Evolutionary conservation across 2,113 vertebrate genomes (phyloP), one percentile per base, ranked within the genome.

Genomic region (Siphamia tubifer): DNA sequence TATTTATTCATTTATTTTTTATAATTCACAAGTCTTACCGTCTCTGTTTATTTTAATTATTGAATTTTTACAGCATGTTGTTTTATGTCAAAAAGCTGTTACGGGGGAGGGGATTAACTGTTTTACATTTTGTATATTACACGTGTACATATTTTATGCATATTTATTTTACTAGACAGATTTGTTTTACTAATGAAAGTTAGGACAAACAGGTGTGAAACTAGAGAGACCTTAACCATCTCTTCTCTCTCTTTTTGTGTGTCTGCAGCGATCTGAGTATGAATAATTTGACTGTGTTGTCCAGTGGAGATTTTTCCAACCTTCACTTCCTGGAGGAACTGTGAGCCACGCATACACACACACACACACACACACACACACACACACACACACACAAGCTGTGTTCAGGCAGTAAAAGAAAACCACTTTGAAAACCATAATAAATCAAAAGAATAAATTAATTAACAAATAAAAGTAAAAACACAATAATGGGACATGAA

Each of bases 241-340:
- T 61, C 15, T 58, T 67, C 6, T 36, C 19, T 61, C 42, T 69
- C 13, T 55, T 0, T 68, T 0, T 58, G 0, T 68, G 1, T 54
- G 1, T 88, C 78, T 75, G 82, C 92, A 97, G 96, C 32, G 96
- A 97, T 88, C 94, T 98, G 88, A 98, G 96, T 74, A 98, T 98
- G 96, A 98, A 98, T 91, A 97, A 96, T 90, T 93, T 98, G 74
- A 95, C 94, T 38, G 89, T 89, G 79, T 80, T 97, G 79, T 78
- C 94, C 77, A 85, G 81, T 15, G 92, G 88, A 53, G 88, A 90
- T 13, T 88, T 95, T 74, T 90, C 91, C 84, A 92, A 89, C 45
- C 94, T 97, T 36, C 94, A 94, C 85, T 96, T 97, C 90, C 93
- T 98, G 67, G 95, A 97, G 90, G 96, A 98, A 86, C 84, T 98